Conservation (phyloP, 1,140 invertebrate species). For the Lordiphosa collinella region DNA sequence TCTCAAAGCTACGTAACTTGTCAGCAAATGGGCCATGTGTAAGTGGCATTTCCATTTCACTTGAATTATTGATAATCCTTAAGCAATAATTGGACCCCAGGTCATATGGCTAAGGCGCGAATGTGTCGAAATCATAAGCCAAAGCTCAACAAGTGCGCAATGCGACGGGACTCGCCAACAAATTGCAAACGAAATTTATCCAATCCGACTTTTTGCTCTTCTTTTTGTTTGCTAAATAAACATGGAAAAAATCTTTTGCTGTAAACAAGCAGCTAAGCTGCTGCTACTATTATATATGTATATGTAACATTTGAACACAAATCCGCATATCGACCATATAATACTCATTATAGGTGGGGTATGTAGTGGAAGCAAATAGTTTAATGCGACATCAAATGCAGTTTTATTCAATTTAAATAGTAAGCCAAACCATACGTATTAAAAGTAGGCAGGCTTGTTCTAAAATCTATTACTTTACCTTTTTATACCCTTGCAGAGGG, state of each 20-base stretch:
- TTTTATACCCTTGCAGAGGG: no score
- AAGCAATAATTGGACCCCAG: conserved; percentile 36
- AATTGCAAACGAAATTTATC: conserved; percentile 57
- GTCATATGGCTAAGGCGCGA: conserved; percentile 28
- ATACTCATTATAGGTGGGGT: conserved; percentile 3
- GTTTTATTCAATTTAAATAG: no score
- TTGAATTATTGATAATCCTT: conserved; percentile 46
- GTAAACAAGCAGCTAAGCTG: conserved; percentile 69
- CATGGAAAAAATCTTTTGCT: conserved; percentile 53
- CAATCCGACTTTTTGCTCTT: conserved; percentile 20
- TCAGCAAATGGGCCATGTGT: conserved; percentile 10
- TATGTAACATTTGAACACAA: conserved; percentile 12
- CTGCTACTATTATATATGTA: conserved; percentile 39
- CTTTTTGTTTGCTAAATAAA: conserved; percentile 53
- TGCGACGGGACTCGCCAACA: neutral
- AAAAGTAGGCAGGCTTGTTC: no score
- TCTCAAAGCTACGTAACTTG: conserved; percentile 5
- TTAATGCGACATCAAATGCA: no score
- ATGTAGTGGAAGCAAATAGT: neutral
- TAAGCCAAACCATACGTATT: no score
- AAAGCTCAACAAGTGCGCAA: conserved; percentile 58
- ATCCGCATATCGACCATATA: neutral
- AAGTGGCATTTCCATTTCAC: conserved; percentile 53
- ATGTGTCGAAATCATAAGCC: conserved; percentile 21
- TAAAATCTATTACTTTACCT: no score